Evolutionary conservation across 2,113 vertebrate genomes (phyloP).

Genomic region (Picathartes gymnocephalus): DNA sequence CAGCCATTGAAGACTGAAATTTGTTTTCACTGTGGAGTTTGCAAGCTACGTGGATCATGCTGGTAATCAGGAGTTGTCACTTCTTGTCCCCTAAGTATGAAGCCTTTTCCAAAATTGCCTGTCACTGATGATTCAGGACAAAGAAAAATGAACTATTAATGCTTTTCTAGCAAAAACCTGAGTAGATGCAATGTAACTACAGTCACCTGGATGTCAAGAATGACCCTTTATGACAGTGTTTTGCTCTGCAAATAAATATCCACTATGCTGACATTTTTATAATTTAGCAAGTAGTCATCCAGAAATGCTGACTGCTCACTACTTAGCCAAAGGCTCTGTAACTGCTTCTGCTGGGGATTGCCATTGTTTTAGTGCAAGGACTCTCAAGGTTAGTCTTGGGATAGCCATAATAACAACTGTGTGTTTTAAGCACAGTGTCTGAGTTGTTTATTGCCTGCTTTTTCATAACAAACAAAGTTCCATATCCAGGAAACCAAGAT

Average conservation of each 20-base stretch:
- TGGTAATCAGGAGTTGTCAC: not conserved
- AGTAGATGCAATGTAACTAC: not conserved
- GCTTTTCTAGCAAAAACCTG: not conserved
- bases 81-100: not conserved
- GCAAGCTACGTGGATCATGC: not conserved
- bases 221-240: not conserved
- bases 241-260: not conserved
- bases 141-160: not conserved
- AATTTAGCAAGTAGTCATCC: not conserved
- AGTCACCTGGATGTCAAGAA: not conserved
- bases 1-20: not conserved
- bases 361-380: not conserved
- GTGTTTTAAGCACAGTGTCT: not conserved
- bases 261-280: not conserved
- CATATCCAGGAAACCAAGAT: not conserved
- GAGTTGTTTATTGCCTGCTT: not conserved
- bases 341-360: not conserved
- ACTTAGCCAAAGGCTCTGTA: not conserved
- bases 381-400: not conserved
- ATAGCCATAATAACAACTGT: not conserved
- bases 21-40: not conserved
- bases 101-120: not conserved
- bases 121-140: not conserved
- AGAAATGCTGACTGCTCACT: conserved; percentile 1
- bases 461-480: not conserved